A percentile compares a stretch with the other conserved stretches of the same genome.
Evolutionary conservation across 2,797 vertebrate species (phyloP).

Genomic region (Enteromius mattozi): DNA sequence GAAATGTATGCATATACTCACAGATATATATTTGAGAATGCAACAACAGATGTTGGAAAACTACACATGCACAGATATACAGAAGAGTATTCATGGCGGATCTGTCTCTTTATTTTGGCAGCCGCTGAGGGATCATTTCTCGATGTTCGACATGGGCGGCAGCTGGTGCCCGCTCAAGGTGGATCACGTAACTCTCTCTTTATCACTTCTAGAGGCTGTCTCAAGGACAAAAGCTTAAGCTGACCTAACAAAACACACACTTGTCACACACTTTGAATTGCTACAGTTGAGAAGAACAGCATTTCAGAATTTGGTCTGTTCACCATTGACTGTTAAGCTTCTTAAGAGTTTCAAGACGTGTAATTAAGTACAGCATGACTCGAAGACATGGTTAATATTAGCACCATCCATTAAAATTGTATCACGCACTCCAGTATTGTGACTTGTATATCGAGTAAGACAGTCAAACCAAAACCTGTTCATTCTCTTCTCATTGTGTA

Average conservation of each 20-base stretch:
- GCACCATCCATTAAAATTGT: constrained; percentile 1
- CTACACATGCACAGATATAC: background rate
- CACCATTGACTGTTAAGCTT: background rate
- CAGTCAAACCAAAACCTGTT: constrained; percentile 18
- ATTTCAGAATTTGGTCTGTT: constrained; percentile 18
- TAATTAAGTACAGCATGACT: background rate
- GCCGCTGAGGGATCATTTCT: constrained; percentile 74
- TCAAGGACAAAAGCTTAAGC: constrained; percentile 89
- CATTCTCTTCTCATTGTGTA: constrained; percentile 47
- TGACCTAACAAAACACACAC: constrained; percentile 86
- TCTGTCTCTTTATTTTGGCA: constrained; percentile 80
- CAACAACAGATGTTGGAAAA: background rate
- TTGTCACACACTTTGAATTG: constrained; percentile 68
- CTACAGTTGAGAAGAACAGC: constrained; percentile 1
- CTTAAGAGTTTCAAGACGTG: background rate
- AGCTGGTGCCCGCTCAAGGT: constrained; percentile 89
- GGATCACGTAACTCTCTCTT: constrained; percentile 93
- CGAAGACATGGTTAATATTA: constrained; percentile 10
- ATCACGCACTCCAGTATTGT: background rate
- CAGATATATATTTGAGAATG: constrained; percentile 10
- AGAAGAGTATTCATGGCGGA: constrained; percentile 12
- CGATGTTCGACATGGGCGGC: constrained; percentile 78
- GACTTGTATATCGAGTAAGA: background rate
- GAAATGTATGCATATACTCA: constrained; percentile 60
- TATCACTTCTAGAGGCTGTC: constrained; percentile 90